phyloP scores from a whole-genome alignment of 2,113 vertebrate genomes.

The Formicarius rufipectus region DNA sequence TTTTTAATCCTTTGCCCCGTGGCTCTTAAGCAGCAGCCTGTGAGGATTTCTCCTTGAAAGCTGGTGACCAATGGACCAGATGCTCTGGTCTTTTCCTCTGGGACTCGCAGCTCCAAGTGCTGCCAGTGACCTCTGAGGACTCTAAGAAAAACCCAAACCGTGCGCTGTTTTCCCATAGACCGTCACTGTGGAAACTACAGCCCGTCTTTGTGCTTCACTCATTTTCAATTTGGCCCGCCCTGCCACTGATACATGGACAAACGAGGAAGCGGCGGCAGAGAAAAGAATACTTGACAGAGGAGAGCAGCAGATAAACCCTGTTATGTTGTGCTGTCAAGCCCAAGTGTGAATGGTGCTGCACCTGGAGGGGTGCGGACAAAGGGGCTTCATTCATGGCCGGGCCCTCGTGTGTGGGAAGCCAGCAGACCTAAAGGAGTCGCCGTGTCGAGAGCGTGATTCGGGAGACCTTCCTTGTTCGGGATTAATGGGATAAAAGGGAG shows the following conservation, averaged over 20 bases:
- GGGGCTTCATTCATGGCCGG: conserved; percentile 77
- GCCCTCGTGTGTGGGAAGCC: conserved; percentile 73
- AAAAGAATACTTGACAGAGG: conserved; percentile 69
- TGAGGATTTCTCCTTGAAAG: neutral
- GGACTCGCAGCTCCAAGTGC: conserved; percentile 20
- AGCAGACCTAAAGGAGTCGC: conserved; percentile 65
- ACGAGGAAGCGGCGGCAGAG: conserved; percentile 66
- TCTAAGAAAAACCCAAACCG: neutral
- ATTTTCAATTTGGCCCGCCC: conserved; percentile 69
- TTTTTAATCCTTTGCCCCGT: neutral
- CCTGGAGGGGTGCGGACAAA: conserved; percentile 77
- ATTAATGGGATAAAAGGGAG: conserved; percentile 77
- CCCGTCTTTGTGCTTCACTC: conserved; percentile 58
- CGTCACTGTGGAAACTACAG: conserved; percentile 55
- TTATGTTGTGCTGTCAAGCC: conserved; percentile 70
- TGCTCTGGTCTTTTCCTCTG: neutral
- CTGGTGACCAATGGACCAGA: neutral
- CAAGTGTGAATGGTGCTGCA: conserved; percentile 79
- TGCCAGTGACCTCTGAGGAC: conserved; percentile 52
- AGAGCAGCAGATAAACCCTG: conserved; percentile 69
- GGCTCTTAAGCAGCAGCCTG: neutral
- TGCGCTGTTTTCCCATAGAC: conserved; percentile 26
- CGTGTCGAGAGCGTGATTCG: conserved; percentile 73
- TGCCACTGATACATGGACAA: conserved; percentile 63
- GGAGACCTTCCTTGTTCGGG: conserved; percentile 73